phyloP scores from a whole-genome alignment of 1,140 invertebrate genomes.

The Ptiloglossa arizonensis region DNA sequence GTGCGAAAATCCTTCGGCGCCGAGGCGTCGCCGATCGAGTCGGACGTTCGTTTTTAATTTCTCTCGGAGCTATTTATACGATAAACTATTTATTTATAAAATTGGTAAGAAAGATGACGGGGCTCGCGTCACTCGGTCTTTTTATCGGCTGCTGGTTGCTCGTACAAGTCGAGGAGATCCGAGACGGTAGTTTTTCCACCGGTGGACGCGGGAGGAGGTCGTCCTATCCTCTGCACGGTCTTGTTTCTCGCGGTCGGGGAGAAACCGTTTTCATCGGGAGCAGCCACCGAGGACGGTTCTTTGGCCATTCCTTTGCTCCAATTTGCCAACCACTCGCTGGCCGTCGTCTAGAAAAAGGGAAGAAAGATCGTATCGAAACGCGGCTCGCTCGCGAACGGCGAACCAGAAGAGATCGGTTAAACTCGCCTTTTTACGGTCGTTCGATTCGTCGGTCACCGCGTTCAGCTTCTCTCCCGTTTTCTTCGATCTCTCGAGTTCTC shows the following conservation, averaged over 20 bases:
- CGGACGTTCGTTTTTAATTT: not conserved
- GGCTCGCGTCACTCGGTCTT: not conserved
- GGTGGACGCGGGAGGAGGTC: not conserved
- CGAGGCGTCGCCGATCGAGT: not conserved
- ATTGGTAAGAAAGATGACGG: not conserved
- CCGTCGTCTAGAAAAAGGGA: conserved; percentile 12
- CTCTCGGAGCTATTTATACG: not conserved
- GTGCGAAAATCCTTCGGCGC: not conserved
- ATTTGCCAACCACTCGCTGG: conserved; percentile 49
- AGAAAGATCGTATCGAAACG: no score
- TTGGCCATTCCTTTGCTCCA: conserved; percentile 49
- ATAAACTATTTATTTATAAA: not conserved
- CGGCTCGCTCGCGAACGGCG: no score
- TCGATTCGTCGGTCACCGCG: not conserved
- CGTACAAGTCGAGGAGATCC: conserved; percentile 36
- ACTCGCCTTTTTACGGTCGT: conserved; percentile 28
- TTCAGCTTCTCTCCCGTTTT: conserved; percentile 21
- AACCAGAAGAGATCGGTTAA: not conserved
- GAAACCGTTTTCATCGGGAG: not conserved
- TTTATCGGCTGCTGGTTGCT: not conserved
- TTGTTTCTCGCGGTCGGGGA: not conserved
- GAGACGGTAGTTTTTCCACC: not conserved
- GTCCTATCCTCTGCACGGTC: conserved; percentile 18
- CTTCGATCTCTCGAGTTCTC: conserved; percentile 65
- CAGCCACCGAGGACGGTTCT: not conserved